Conservation (phyloP, 2,113 vertebrate species). For the Phrynosoma blainvillii region DNA sequence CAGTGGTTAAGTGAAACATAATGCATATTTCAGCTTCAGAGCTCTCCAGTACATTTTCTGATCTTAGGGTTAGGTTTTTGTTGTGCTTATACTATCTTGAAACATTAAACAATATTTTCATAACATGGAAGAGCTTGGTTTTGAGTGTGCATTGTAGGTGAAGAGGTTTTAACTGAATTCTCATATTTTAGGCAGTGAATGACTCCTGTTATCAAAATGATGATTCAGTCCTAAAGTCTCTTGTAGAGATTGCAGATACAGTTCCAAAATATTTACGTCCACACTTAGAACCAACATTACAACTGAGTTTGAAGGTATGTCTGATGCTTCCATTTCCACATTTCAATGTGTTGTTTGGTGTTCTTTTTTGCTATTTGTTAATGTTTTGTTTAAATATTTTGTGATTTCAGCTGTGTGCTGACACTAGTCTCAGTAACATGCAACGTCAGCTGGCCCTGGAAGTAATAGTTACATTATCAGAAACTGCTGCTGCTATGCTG, state of each 20-base stretch:
- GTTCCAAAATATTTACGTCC: constrained; percentile 96
- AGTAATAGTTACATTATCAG: constrained; percentile 96
- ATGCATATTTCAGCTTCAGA: not conserved
- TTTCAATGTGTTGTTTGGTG: not conserved
- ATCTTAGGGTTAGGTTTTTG: not conserved
- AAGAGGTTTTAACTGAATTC: not conserved
- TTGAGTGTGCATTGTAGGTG: not conserved
- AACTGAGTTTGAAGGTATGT: constrained; percentile 92
- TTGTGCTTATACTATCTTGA: not conserved
- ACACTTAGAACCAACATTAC: constrained; percentile 93
- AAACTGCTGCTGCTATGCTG: constrained; percentile 97
- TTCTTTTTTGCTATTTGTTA: constrained; percentile 20
- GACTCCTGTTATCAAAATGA: constrained; percentile 96
- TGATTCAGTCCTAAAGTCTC: constrained; percentile 95
- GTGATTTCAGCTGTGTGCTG: constrained; percentile 87
- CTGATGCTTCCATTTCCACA: not conserved
- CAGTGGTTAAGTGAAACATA: not conserved
- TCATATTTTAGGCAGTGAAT: constrained; percentile 86
- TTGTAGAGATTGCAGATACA: constrained; percentile 97
- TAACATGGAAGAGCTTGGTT: not conserved
- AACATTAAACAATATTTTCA: not conserved
- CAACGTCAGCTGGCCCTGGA: constrained; percentile 95
- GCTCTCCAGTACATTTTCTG: not conserved
- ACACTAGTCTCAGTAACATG: constrained; percentile 93
- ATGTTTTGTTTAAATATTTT: constrained; percentile 34